A percentile compares a stretch with the other conserved stretches of the same genome.
Evolutionary conservation across 2,797 vertebrate species (phyloP).

Genomic region (Muraenolepis orangiensis): DNA sequence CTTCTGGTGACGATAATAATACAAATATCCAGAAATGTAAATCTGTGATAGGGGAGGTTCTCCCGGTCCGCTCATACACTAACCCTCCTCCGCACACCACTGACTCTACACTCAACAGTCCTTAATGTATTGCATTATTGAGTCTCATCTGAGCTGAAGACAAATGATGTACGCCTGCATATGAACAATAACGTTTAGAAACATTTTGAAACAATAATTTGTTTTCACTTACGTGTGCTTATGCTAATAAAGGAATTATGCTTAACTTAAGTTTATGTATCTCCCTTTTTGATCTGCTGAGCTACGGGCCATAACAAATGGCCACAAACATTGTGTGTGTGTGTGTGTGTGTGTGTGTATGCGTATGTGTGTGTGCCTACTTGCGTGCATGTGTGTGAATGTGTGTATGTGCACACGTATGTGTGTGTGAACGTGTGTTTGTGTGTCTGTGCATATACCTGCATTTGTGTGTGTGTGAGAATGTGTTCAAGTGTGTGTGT

Average conservation of each 20-base stretch:
- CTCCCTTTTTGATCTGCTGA: no score
- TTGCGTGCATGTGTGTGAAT: background rate
- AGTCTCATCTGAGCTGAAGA: no score
- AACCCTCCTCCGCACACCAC: no score
- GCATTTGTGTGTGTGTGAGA: background rate
- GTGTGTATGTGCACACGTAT: background rate
- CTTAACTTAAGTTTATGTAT: no score
- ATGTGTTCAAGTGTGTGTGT: no score
- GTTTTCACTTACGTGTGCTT: background rate
- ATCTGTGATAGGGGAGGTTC: background rate
- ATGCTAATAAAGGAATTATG: background rate
- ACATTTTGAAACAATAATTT: background rate
- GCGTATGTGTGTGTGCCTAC: slow-evolving; percentile 10
- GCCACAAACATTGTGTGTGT: background rate
- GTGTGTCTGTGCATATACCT: background rate
- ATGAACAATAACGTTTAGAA: background rate
- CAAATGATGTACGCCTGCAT: no score
- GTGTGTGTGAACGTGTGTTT: slow-evolving; percentile 2
- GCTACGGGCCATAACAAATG: no score
- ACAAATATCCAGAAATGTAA: background rate
- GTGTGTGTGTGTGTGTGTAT: background rate
- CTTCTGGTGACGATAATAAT: no score
- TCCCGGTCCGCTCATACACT: background rate
- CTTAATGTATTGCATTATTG: no score
- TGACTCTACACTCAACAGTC: no score